These are phyloP conservation scores for Dusona sp. DNA, from an alignment of 2,888 invertebrate genomes.

Conservation along the genomic window DNA sequence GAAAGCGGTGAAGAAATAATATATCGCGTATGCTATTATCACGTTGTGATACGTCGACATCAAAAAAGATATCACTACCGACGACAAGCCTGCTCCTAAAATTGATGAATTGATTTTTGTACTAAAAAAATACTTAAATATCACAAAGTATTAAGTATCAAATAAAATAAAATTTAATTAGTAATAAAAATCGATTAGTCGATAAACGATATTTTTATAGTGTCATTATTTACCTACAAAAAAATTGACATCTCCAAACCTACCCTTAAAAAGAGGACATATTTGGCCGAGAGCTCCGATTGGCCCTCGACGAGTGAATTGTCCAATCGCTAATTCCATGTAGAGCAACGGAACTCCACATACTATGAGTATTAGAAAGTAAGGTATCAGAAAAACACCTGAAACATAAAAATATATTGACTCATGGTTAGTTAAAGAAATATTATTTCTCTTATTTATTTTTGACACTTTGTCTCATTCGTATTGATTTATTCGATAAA, in stretches of 20 bases:
- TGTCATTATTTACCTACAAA: not conserved
- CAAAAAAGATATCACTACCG: constrained; percentile 96
- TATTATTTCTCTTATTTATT: not conserved
- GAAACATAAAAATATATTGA: constrained; percentile 81
- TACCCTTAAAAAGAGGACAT: constrained; percentile 97
- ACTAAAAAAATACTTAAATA: not conserved
- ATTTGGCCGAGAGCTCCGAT: constrained; percentile 96
- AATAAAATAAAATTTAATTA: not conserved
- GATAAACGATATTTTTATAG: not conserved
- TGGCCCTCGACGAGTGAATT: constrained; percentile 96
- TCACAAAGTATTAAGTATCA: not conserved
- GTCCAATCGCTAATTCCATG: constrained; percentile 97
- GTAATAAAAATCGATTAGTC: not conserved
- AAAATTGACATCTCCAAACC: not conserved
- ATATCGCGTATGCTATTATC: constrained; percentile 97
- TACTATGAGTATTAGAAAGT: constrained; percentile 95
- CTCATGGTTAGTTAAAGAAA: not conserved
- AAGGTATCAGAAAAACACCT: constrained; percentile 98
- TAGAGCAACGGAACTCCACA: constrained; percentile 97
- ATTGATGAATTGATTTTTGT: not conserved
- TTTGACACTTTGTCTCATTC: not conserved
- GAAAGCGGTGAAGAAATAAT: constrained; percentile 96
- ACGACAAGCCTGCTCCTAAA: constrained; percentile 95
- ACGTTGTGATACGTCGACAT: constrained; percentile 98
- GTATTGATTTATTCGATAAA: not conserved